Evolutionary conservation across 2,797 vertebrate species (phyloP).

Genomic region (Galaxias olidus): DNA sequence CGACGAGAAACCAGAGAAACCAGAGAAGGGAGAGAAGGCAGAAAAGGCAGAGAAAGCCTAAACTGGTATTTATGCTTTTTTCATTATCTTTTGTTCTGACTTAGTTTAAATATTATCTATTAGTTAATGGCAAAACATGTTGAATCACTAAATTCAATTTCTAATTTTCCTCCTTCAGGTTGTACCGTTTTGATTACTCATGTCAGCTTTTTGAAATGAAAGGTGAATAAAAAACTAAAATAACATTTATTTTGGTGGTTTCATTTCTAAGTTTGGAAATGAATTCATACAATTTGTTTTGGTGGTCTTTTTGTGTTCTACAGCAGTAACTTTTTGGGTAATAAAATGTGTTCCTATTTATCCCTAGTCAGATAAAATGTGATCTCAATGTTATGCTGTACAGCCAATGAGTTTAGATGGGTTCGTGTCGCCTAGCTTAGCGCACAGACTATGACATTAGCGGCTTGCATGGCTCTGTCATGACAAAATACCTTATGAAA

Average conservation of each 20-base stretch:
- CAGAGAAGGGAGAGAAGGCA: neutral
- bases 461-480: no score
- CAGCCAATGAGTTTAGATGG: no score
- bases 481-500: no score
- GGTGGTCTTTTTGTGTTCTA: no score
- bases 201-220: constrained; percentile 63
- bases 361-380: no score
- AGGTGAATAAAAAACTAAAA: constrained; percentile 69
- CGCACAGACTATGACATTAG: no score
- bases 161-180: constrained; percentile 53
- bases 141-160: neutral
- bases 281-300: no score
- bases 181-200: constrained; percentile 52
- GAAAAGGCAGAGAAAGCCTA: constrained; percentile 74
- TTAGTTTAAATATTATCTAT: neutral
- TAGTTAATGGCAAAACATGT: neutral
- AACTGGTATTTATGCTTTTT: constrained; percentile 68
- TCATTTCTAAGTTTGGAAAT: constrained; percentile 4
- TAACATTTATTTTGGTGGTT: constrained; percentile 25
- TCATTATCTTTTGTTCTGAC: neutral
- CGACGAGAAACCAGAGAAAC: constrained; percentile 50
- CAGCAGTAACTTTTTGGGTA: no score
- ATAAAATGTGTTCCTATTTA: no score
- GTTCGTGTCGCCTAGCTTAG: no score
- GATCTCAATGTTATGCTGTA: no score